Conservation (phyloP, 2,797 vertebrate species). For the Pteronotus mesoamericanus region DNA sequence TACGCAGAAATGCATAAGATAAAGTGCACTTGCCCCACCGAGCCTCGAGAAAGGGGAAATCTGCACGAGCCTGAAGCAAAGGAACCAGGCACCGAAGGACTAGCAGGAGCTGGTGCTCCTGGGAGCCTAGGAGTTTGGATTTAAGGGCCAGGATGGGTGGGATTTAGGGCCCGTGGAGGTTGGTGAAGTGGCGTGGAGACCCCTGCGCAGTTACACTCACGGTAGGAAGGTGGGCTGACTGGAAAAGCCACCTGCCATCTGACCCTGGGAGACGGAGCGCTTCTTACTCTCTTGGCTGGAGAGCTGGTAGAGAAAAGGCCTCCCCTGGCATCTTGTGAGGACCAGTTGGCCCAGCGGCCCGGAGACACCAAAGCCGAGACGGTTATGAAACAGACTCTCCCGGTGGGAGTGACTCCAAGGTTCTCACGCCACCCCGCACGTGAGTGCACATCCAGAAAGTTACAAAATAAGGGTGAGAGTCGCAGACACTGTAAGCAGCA, state of each 20-base stretch:
- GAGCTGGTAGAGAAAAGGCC: no score
- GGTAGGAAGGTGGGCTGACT: background rate
- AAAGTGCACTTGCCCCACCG: background rate
- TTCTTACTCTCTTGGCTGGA: background rate
- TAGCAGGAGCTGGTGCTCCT: no score
- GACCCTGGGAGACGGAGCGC: background rate
- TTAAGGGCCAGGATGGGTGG: background rate
- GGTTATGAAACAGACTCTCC: background rate
- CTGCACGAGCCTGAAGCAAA: fast-evolving
- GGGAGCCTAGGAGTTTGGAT: background rate
- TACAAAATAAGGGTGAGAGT: background rate
- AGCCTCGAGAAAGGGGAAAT: background rate
- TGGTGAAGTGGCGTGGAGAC: background rate
- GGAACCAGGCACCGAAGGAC: background rate
- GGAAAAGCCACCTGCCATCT: background rate
- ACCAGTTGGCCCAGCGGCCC: background rate
- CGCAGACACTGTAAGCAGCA: background rate
- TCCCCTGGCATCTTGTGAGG: background rate
- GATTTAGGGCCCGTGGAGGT: background rate
- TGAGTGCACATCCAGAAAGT: background rate
- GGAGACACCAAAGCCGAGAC: background rate
- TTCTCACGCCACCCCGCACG: background rate
- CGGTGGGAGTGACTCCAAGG: background rate
- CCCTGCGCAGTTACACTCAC: fast-evolving
- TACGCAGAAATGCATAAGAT: background rate